Conservation (phyloP, 2,113 vertebrate species). For the Phalacrocorax carbo region DNA sequence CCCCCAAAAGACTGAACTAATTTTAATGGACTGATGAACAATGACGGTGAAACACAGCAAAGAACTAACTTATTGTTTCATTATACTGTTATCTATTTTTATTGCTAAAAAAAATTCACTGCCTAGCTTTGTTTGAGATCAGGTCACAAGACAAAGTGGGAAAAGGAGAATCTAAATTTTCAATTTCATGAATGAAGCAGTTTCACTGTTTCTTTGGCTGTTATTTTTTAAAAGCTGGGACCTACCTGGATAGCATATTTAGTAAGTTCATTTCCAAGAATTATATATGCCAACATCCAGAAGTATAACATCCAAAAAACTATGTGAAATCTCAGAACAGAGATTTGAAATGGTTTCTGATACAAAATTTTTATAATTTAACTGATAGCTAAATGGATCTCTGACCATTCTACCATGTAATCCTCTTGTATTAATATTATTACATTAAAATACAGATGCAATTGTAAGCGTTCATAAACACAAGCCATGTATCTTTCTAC, state of each 20-base stretch:
- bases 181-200: not conserved
- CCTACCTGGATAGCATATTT: not conserved
- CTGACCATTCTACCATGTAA: not conserved
- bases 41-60: not conserved
- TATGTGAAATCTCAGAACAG: not conserved
- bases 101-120: too few relatives aligned
- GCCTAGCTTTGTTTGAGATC: not conserved
- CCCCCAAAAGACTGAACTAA: not conserved
- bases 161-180: not conserved
- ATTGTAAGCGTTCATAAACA: not conserved
- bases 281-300: accelerated
- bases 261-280: not conserved
- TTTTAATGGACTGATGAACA: not conserved
- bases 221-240: not conserved
- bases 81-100: not conserved
- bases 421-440: not conserved
- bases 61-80: not conserved
- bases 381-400: not conserved
- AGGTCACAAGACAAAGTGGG: not conserved
- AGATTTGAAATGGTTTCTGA: not conserved
- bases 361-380: not conserved
- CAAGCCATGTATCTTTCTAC: not conserved
- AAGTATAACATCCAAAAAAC: not conserved
- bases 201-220: not conserved
- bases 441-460: not conserved